Evolutionary conservation across 2,888 invertebrate species (phyloP).

Genomic region (Harpalus rubripes): DNA sequence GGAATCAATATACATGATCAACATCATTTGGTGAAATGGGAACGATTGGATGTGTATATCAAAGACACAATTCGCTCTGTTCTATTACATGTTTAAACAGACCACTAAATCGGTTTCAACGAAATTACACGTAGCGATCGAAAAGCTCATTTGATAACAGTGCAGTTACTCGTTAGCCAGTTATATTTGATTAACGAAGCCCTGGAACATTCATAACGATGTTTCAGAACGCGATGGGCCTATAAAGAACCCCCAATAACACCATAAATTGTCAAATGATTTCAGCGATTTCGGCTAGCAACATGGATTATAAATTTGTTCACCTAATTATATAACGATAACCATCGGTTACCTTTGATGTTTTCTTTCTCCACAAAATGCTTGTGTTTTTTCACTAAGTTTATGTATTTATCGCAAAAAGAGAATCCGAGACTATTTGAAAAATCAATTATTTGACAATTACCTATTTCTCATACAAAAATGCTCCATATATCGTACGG

Average conservation of each 20-base stretch:
- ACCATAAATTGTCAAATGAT: slow-evolving; percentile 35
- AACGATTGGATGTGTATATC: slow-evolving; percentile 41
- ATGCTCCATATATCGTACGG: no score
- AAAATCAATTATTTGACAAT: no score
- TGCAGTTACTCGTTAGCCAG: slow-evolving; percentile 43
- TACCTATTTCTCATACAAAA: no score
- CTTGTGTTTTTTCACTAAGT: background rate
- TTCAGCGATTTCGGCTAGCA: slow-evolving; percentile 6
- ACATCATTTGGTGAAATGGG: slow-evolving; percentile 50
- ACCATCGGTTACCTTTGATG: background rate
- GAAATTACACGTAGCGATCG: slow-evolving; percentile 53
- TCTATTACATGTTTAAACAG: slow-evolving; percentile 55
- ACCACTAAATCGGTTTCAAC: slow-evolving; percentile 51
- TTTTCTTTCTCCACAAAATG: background rate
- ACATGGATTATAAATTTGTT: background rate
- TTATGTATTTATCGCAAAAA: no score
- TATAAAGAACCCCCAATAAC: slow-evolving; percentile 38
- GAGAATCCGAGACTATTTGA: no score
- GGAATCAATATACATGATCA: slow-evolving; percentile 53
- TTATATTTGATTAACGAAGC: slow-evolving; percentile 47
- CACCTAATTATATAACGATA: background rate
- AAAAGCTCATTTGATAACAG: slow-evolving; percentile 54
- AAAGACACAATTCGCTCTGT: slow-evolving; percentile 52
- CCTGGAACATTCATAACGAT: slow-evolving; percentile 14
- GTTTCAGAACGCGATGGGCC: slow-evolving; percentile 33